Percentiles rank a stretch among this genome's conserved stretches.
Evolutionary conservation across 2,888 invertebrate genomes (phyloP).

Genomic region (Invenusta paracnida): DNA sequence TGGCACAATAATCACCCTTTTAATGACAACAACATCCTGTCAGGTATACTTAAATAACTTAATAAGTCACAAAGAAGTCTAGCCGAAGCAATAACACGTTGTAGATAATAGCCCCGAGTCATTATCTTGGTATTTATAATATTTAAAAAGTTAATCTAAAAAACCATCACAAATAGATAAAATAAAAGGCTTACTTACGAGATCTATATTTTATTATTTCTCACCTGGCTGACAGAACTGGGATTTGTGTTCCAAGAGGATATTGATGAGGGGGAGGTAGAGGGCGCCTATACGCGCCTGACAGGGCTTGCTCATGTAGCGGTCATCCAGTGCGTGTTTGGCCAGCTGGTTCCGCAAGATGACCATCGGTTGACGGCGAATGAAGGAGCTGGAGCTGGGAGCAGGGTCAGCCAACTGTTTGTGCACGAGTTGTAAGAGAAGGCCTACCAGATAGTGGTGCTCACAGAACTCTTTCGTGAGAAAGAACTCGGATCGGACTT

Average conservation of each 20-base stretch:
- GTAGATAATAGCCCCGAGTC: too few species aligned
- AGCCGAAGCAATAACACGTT: too few species aligned
- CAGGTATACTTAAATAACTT: too few species aligned
- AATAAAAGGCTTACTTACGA: too few species aligned
- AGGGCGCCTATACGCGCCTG: conserved; percentile 78
- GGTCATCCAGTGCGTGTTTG: conserved; percentile 87
- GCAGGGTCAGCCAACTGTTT: conserved; percentile 63
- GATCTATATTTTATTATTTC: too few species aligned
- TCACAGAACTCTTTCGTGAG: conserved; percentile 77
- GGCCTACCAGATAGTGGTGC: conserved; percentile 83
- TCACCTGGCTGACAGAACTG: conserved; percentile 30
- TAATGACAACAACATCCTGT: too few species aligned
- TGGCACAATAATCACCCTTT: too few species aligned
- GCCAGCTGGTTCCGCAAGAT: conserved; percentile 79
- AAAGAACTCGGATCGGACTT: conserved; percentile 55
- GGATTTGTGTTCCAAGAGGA: conserved; percentile 41
- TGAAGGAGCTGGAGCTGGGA: conserved; percentile 51
- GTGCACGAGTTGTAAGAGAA: conserved; percentile 69
- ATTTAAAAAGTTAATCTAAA: too few species aligned
- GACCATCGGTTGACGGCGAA: conserved; percentile 72
- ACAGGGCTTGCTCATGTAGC: conserved; percentile 74
- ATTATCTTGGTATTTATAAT: too few species aligned
- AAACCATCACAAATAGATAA: too few species aligned
- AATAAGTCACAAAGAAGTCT: too few species aligned
- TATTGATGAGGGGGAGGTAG: conserved; percentile 79